A percentile compares a stretch with the other conserved stretches of the same genome.
Evolutionary conservation across 1,140 invertebrate genomes (phyloP).

Genomic region (Luehdorfia chinensis): DNA sequence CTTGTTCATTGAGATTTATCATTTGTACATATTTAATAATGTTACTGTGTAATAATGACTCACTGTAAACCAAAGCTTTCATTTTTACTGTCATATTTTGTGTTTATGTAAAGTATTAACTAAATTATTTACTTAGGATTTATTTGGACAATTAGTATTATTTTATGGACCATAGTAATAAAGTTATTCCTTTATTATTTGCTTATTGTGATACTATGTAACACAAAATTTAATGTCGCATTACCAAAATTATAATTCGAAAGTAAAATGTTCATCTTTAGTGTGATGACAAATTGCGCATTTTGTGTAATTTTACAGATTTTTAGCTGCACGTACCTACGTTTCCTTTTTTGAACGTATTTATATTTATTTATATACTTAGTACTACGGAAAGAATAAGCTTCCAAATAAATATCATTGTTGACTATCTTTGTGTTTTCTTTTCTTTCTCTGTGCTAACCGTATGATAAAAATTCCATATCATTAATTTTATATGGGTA

Average conservation of each 20-base stretch:
- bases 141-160: constrained; percentile 28
- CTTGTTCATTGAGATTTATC: neutral
- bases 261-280: no score
- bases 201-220: constrained; percentile 21
- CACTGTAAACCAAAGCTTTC: constrained; percentile 57
- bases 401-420: constrained; percentile 74
- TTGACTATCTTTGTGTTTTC: constrained; percentile 43
- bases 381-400: constrained; percentile 41
- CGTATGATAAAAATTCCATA: no score
- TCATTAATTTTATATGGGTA: no score
- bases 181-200: constrained; percentile 17
- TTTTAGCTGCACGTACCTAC: constrained; percentile 27
- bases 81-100: constrained; percentile 22
- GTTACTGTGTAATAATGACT: constrained; percentile 30
- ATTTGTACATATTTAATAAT: neutral
- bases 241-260: constrained; percentile 4
- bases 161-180: constrained; percentile 26
- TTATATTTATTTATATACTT: constrained; percentile 44
- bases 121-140: constrained; percentile 32
- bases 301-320: neutral
- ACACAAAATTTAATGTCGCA: constrained; percentile 4
- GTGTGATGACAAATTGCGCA: constrained; percentile 1
- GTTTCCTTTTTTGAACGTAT: constrained; percentile 34
- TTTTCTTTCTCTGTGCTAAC: constrained; percentile 13
- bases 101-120: constrained; percentile 32